Evolutionary conservation across 2,113 vertebrate species (phyloP).

Genomic region (Lophius piscatorius): DNA sequence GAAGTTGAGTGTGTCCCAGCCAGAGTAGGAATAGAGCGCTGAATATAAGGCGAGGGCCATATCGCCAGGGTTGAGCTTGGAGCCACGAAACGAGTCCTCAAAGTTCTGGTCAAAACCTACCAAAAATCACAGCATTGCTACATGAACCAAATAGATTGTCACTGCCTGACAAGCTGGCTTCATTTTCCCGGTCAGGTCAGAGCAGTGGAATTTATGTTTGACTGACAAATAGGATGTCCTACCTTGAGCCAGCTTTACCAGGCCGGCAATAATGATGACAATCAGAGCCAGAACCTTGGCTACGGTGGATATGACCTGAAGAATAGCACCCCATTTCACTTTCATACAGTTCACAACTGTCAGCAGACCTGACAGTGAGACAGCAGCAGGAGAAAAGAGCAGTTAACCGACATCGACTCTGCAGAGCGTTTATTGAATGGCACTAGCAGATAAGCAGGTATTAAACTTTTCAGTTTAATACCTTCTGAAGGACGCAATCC

Average conservation of each 20-base stretch:
- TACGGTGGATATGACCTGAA: conserved; percentile 83
- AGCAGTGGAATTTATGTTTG: not conserved
- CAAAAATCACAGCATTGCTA: too few relatives aligned
- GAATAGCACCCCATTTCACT: conserved; percentile 84
- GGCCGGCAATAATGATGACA: conserved; percentile 81
- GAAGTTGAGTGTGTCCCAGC: conserved; percentile 87
- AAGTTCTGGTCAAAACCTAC: conserved; percentile 81
- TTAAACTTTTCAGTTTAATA: too few relatives aligned
- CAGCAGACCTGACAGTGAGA: conserved; percentile 70
- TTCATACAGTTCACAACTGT: conserved; percentile 84
- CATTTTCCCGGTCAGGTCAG: too few relatives aligned
- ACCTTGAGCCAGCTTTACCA: conserved; percentile 82
- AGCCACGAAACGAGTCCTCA: conserved; percentile 78
- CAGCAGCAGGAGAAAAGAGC: not conserved
- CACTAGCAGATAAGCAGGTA: too few relatives aligned
- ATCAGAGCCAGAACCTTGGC: conserved; percentile 85
- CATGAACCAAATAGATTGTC: too few relatives aligned
- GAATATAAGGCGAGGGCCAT: conserved; percentile 84
- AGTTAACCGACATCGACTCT: too few relatives aligned
- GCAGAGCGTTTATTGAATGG: too few relatives aligned
- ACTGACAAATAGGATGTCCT: not conserved
- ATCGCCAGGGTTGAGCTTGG: conserved; percentile 77
- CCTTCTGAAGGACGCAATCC: too few relatives aligned
- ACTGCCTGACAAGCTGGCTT: too few relatives aligned
- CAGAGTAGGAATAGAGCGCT: conserved; percentile 84